phyloP scores from a whole-genome alignment of 2,113 vertebrate genomes.

The Amphilophus citrinellus region DNA sequence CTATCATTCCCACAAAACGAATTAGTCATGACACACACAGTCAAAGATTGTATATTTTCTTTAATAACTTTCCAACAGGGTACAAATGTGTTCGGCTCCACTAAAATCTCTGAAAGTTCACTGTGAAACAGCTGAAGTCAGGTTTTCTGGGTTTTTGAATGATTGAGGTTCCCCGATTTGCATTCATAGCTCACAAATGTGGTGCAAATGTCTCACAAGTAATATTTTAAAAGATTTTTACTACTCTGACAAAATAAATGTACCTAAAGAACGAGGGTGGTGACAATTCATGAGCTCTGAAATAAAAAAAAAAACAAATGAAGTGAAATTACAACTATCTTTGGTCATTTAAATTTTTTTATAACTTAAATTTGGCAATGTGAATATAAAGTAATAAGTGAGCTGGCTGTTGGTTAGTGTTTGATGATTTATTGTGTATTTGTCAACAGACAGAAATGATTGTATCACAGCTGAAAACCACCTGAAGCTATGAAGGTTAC shows the following conservation, averaged over 20 bases:
- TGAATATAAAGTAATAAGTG: background rate
- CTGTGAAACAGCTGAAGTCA: constrained; percentile 62
- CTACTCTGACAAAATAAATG: background rate
- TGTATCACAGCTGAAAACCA: background rate
- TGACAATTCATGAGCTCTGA: background rate
- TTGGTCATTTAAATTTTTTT: constrained; percentile 34
- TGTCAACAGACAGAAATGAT: constrained; percentile 13
- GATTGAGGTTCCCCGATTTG: constrained; percentile 34
- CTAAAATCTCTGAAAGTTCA: constrained; percentile 64
- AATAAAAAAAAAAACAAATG: background rate
- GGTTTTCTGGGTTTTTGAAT: constrained; percentile 29
- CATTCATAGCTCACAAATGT: constrained; percentile 32
- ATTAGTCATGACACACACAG: background rate
- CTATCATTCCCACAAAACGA: background rate
- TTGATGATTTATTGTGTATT: background rate
- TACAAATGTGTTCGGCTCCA: constrained; percentile 73
- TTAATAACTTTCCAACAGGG: constrained; percentile 76
- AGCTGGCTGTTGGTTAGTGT: background rate
- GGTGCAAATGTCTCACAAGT: background rate
- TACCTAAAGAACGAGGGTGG: background rate
- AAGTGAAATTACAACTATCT: constrained; percentile 18
- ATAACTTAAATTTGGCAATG: background rate
- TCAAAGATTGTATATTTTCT: constrained; percentile 40
- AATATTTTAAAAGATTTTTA: background rate
- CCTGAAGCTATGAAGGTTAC: constrained; percentile 6